Base-by-base conservation (phyloP, 2,888 invertebrate species). In the Thecophora atra region DNA sequence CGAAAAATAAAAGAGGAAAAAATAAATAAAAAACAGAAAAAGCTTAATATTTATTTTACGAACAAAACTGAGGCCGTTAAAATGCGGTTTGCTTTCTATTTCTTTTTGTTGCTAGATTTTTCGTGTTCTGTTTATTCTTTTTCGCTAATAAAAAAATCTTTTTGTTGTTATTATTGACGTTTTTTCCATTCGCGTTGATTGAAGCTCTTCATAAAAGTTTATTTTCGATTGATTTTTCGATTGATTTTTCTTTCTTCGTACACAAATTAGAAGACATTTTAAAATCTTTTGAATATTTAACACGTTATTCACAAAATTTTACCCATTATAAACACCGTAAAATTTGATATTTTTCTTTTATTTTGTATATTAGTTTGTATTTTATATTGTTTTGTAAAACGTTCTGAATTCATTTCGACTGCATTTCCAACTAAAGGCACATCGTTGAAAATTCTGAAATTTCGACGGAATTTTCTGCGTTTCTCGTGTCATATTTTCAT, bases 401-500 rank as follows among this genome's bases (percentile, higher is more conserved):
- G 72, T 62, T 58, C 74, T 70, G 69, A 63, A 70, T 72, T 71
- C 74, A 51, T 58, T 75, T 72, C 73, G 66, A 71, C 62, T 71
- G 66, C 63, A 66, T 64, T 65, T 71, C 56, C 73, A 66, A 75
- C 74, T 75, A 73, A 75, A 74, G 70, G 56, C 63, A 13, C 71
- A 58, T 44, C 73, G 70, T 52, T 54, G 62, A 66, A 70, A 72
- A 66, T 70, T 72, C 75, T 72, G 64, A 72, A 75, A 70, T 75
- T 74, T 74, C 71, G 74, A 74, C 73, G 74, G 52, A 73, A 74
- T 71, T 71, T 68, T 72, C 73, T 71, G 73, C 65, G 68, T 74
- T 73, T 72, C 73, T 73, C 60, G 70, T 52, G 67, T 69, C 77
- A 79, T 83, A 83, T 82, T 81, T 79, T 76, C 83, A 82, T 83